Conservation (phyloP, 23 tunicate genomes). For the Ascidia mentula region DNA sequence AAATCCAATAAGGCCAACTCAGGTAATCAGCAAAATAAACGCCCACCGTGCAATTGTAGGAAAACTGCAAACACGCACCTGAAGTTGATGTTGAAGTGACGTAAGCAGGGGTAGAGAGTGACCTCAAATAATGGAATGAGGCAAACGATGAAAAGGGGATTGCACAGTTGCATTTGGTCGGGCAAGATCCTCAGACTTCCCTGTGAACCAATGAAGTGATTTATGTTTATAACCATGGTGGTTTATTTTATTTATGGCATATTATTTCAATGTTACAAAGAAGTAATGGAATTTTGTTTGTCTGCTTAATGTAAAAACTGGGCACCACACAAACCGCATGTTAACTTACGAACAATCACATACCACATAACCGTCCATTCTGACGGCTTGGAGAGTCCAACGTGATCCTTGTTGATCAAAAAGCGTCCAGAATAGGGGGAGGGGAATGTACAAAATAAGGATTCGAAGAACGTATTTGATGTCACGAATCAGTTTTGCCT, state of each 20-base stretch:
- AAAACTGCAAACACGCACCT: conserved; percentile 44
- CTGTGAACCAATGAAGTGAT: conserved; percentile 7
- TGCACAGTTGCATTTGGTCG: conserved; percentile 99
- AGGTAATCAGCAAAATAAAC: too few relatives aligned
- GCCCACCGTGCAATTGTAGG: too few relatives aligned
- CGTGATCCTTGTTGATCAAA: conserved; percentile 99
- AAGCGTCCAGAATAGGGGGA: conserved; percentile 93
- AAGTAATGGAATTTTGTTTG: not conserved
- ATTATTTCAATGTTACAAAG: too few relatives aligned
- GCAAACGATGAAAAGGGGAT: conserved; percentile 91
- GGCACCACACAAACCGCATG: not conserved
- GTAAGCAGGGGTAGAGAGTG: conserved; percentile 81
- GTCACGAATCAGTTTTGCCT: conserved; percentile 68
- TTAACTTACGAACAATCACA: too few relatives aligned
- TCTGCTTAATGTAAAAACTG: not conserved
- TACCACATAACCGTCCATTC: conserved; percentile 96
- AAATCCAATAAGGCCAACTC: too few relatives aligned
- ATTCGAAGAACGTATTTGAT: conserved; percentile 64
- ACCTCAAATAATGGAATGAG: conserved; percentile 94
- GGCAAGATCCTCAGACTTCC: conserved; percentile 64
- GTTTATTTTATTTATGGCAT: too few relatives aligned
- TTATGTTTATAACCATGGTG: too few relatives aligned
- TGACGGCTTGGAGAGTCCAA: conserved; percentile 96
- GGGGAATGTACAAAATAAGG: conserved; percentile 80
- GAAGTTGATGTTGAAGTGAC: conserved; percentile 80